Conservation (phyloP, 2,888 invertebrate species). For the Plemyria rubiginata region DNA sequence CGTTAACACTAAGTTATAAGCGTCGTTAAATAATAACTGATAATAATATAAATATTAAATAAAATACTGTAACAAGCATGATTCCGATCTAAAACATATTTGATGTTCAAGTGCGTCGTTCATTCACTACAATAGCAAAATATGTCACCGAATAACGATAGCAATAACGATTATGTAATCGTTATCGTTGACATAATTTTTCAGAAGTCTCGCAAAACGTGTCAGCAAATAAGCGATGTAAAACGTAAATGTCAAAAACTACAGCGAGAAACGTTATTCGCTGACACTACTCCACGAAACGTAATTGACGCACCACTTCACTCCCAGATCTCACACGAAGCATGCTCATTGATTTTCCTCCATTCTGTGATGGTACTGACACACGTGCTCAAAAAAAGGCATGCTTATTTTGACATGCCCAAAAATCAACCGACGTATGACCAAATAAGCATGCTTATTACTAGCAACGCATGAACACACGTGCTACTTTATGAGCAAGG, state of each 20-base stretch:
- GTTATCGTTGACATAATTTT: slow-evolving; percentile 12
- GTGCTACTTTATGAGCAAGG: too few relatives aligned
- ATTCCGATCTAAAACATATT: slow-evolving; percentile 23
- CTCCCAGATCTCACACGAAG: slow-evolving; percentile 18
- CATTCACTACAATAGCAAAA: slow-evolving; percentile 9
- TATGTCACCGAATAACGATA: slow-evolving; percentile 36
- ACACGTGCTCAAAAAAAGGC: too few relatives aligned
- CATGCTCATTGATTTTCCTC: slow-evolving; percentile 17
- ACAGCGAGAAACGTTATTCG: slow-evolving; percentile 25
- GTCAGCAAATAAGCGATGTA: slow-evolving; percentile 12
- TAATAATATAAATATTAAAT: slow-evolving; percentile 45
- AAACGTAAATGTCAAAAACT: slow-evolving; percentile 15
- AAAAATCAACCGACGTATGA: too few relatives aligned
- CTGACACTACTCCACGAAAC: slow-evolving; percentile 21
- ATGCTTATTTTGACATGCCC: too few relatives aligned
- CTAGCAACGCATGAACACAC: too few relatives aligned
- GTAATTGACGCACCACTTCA: slow-evolving; percentile 30
- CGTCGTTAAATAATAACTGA: slow-evolving; percentile 53
- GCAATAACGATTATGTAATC: slow-evolving; percentile 4
- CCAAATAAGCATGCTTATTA: too few relatives aligned
- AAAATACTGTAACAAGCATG: slow-evolving; percentile 58
- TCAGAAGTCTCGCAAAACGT: slow-evolving; percentile 2
- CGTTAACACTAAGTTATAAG: slow-evolving; percentile 53
- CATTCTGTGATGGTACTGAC: slow-evolving; percentile 27
- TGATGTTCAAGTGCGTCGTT: slow-evolving; percentile 28